Base-by-base conservation (phyloP, 2,888 invertebrate genomes). In the Hemicrepidius hirtus region DNA sequence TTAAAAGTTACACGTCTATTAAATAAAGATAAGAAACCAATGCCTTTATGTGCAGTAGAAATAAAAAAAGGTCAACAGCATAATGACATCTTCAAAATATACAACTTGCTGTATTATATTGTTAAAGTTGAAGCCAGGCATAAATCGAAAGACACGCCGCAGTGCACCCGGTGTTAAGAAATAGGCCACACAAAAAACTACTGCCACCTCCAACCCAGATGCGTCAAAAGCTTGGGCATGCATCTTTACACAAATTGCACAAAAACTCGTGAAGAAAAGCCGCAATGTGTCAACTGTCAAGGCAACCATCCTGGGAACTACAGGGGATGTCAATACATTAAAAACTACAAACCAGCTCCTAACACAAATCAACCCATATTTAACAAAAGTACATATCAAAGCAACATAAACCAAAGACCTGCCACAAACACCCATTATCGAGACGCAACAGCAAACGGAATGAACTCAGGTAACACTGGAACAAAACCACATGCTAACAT, bases 291-390 rank as follows among this genome's bases (percentile, higher is more conserved):
- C 20, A 49, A 49, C 49, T 49, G 49, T 21, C 18, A 20, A 16
- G 49, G 20, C 3, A 16, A 20, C 49, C 49, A 49, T 12, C 3
- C 49, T n/a, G 18, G 20, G 9, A 49, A 53, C 24, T 28, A 50
- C 49, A 50, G 49, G 21, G 49, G 49, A 13, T 50, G 49, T 50
- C 7, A 50, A 6, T 50, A 50, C 49, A 20, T 50, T 50, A 21
- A 50, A 50, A 46, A 46, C 2, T 50, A 7, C 7, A 50, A 18
- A 3, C 6, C 18, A 46, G 46, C n/a, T 46, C 46, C 7, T 50
- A 50, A 50, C 4, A 50, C 50, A 50, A 50, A 21, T 21, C 50
- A 50, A 50, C 50, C 50, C n/a, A 50, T 21, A 50, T 50, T 50
- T 24, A 21, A 50, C 24, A 50, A 24, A 21, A 20, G 13, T 50